Evolutionary conservation across 2,888 invertebrate genomes (phyloP), one percentile per base, ranked within the genome.

Genomic region (Arctia plantaginis): DNA sequence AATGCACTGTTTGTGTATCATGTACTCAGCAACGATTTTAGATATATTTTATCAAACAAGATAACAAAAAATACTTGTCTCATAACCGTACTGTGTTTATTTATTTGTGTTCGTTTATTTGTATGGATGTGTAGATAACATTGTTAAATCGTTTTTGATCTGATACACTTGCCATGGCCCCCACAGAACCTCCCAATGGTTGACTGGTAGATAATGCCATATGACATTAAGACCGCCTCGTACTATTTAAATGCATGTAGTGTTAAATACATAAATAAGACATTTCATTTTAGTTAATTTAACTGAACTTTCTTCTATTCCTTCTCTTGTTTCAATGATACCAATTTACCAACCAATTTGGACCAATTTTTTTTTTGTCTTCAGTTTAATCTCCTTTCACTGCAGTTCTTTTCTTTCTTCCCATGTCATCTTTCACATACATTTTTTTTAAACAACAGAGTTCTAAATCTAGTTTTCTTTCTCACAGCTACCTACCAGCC

Each of bases 401-500:
- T 18, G 47, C 6, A 47, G 18, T 55, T 55, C 0, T 51, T 23
- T 23, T 51, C 7, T 51, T 51, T 51, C 3, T 51, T 51, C 3
- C 51, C 51, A 51, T 51, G 3, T 51, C 23, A 6, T 51, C 23
- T 23, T 47, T 18, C 18, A 18, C 2, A 47, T 18, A 47, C 23
- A 1, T 51, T n/a, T 27, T 13, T 27, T 4, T 27, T 59, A 10
- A 13, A 1, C n/a, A 12, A 1, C 3, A n/a, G 33, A 23, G 33
- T 65, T 23, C 20, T 35, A 20, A 35, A 35, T 13, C 13, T 15
- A 30, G 3, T 33, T 30, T 44, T 59, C 51, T 69, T 41, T 64
- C 0, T 93, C 91, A 59, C 88, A 96, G 96, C 91, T 0, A 91
- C 87, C 0, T 87, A 93, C 78, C 97, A 98, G 89, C 96, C 97